Percentiles rank a stretch among this genome's conserved stretches.
phyloP scores from a whole-genome alignment of 2,888 invertebrate genomes.

The Ormyrus nitidulus region DNA sequence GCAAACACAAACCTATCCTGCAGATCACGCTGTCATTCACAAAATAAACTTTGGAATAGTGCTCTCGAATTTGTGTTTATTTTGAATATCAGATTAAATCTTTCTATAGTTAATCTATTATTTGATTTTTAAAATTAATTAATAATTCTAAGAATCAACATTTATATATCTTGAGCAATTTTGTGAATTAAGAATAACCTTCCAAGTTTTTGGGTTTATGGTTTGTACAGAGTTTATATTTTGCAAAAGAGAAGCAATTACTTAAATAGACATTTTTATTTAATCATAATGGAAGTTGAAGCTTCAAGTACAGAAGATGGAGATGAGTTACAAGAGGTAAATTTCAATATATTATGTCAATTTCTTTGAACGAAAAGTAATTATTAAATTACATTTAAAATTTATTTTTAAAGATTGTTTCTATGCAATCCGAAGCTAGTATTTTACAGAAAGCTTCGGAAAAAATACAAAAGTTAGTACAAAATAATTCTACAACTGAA shows the following conservation, averaged over 20 bases:
- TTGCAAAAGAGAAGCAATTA: conserved; percentile 16
- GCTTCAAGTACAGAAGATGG: conserved; percentile 22
- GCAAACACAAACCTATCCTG: too few relatives aligned
- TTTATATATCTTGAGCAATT: too few relatives aligned
- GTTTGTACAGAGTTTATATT: not conserved
- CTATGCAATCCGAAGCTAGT: conserved; percentile 65
- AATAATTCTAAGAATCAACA: not conserved
- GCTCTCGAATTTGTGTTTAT: too few relatives aligned
- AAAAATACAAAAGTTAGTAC: conserved; percentile 60
- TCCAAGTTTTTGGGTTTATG: conserved; percentile 12
- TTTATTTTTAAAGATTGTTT: conserved; percentile 41
- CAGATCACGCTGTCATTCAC: too few relatives aligned
- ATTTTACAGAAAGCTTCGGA: conserved; percentile 65
- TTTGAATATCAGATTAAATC: too few relatives aligned
- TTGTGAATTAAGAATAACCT: conserved; percentile 28
- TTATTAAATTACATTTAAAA: conserved; percentile 1
- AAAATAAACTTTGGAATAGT: too few relatives aligned
- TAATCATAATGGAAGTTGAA: conserved; percentile 43
- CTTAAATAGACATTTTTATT: conserved; percentile 13
- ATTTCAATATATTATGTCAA: not conserved
- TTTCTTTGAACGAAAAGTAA: not conserved
- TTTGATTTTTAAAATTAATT: not conserved
- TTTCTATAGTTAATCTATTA: conserved; percentile 8
- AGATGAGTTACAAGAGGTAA: conserved; percentile 47
- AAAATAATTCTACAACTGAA: conserved; percentile 36